Base-by-base conservation (phyloP, 2,113 vertebrate genomes). In the Okapia johnstoni region DNA sequence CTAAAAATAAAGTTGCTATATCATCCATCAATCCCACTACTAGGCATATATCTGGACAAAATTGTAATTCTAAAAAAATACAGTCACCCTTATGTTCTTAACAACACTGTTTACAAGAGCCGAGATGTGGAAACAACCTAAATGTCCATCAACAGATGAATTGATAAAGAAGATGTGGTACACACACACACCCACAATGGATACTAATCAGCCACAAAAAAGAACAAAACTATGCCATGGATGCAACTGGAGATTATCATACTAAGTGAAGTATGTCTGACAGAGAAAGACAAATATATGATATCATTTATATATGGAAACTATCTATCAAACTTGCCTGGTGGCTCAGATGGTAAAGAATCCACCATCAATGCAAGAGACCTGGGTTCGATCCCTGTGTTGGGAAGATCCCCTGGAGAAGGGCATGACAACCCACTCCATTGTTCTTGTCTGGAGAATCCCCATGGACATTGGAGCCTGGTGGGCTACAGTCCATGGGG, bases 351-450 rank as follows among this genome's bases (percentile, higher is more conserved):
- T 16, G 60, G 60, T 16, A 63, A 63, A 63, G 60, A 63, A 63
- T 63, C 16, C 16, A 66, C 33, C 61, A 17, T 66, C 61, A 66
- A 4, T 66, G 30, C 61, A 66, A 66, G 33, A 66, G 3, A 66
- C 7, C 61, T n/a, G 7, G 33, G 16, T 66, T 66, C 0, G 0
- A 66, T n/a, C 61, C 61, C 16, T 66, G 33, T 66, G 15, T 66
- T 66, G 30, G 15, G 61, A 66, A 66, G 33, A 19, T n/a, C 30
- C 33, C 33, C 7, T n/a, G 30, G 60, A 66, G 33, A 66, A 66
- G 61, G 61, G n/a, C 33, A 66, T 66, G 33, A 66, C 61, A n/a
- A n/a, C 61, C 61, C 15, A n/a, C 7, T n/a, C 33, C 16, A 9
- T 19, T n/a, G 9, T 66, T 63, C 30, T 33, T 63, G 30, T 33